Evolutionary conservation across 2,113 vertebrate genomes (phyloP).

Genomic region (Aramus guarauna): DNA sequence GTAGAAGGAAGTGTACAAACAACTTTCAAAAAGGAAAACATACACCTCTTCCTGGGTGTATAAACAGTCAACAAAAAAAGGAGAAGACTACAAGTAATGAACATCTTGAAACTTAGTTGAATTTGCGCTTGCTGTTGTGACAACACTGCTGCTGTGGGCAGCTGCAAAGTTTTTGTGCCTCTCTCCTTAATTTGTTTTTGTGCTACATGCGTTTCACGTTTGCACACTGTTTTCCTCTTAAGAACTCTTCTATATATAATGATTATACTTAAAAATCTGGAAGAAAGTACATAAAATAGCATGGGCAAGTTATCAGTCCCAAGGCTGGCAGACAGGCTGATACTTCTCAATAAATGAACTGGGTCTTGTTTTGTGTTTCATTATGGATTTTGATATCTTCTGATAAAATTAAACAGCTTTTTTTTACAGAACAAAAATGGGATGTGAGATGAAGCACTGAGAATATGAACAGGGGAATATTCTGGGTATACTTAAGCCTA

Average conservation of each 20-base stretch:
- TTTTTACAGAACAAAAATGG: neutral
- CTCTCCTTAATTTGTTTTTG: neutral
- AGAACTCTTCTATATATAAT: neutral
- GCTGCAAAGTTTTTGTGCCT: neutral
- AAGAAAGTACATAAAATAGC: neutral
- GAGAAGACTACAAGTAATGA: neutral
- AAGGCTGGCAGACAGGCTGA: neutral
- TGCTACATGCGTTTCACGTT: neutral
- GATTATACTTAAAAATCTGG: neutral
- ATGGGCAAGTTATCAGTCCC: neutral
- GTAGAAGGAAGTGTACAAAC: neutral
- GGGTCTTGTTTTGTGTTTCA: neutral
- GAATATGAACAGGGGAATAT: neutral
- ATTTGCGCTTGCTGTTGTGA: neutral
- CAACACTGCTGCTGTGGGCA: neutral
- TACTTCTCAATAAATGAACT: neutral
- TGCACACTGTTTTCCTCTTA: neutral
- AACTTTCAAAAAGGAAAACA: neutral
- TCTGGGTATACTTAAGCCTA: neutral
- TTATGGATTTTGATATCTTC: neutral
- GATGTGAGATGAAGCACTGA: neutral
- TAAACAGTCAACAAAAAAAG: neutral
- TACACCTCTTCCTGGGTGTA: neutral
- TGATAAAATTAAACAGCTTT: neutral
- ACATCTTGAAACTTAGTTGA: neutral